These are phyloP conservation scores for Clarias fuscus DNA, from an alignment of 2,797 vertebrate species.

Conservation along the genomic window DNA sequence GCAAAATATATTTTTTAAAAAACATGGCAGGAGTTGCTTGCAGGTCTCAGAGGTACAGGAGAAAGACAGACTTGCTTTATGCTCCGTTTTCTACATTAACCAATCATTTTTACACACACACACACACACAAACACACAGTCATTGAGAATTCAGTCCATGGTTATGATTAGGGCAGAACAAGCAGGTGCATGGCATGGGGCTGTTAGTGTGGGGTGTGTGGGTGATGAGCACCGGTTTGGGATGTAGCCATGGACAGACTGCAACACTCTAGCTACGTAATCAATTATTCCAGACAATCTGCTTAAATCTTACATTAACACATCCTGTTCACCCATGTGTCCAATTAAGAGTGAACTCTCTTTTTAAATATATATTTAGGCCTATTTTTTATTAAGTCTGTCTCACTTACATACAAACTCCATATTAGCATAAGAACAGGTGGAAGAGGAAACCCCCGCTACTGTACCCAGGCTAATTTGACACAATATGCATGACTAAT, in stretches of 20 bases:
- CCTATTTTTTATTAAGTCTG: conserved; percentile 6
- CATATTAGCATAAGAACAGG: conserved; percentile 23
- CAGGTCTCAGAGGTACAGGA: neutral
- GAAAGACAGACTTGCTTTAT: neutral
- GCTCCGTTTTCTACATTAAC: neutral
- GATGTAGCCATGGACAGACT: conserved; percentile 15
- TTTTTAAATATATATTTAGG: neutral
- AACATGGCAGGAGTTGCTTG: neutral
- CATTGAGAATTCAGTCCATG: neutral
- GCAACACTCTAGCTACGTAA: neutral
- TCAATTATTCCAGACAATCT: conserved; percentile 35
- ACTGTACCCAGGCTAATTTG: conserved; percentile 39
- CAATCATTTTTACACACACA: neutral
- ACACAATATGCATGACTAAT: conserved; percentile 45
- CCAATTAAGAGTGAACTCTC: neutral
- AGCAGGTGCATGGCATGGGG: conserved; percentile 22
- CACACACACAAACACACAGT: neutral
- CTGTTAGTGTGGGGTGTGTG: conserved; percentile 1
- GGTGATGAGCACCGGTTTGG: conserved; percentile 12
- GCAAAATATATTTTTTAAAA: neutral
- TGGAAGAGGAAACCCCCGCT: conserved; percentile 40
- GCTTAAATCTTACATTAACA: conserved; percentile 24
- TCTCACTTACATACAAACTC: neutral
- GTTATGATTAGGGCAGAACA: neutral
- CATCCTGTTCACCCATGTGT: conserved; percentile 22